Percentiles rank a stretch among this genome's conserved stretches.
These are phyloP conservation scores for Hemaris fuciformis DNA, from an alignment of 2,888 invertebrate genomes.

Conservation along the genomic window DNA sequence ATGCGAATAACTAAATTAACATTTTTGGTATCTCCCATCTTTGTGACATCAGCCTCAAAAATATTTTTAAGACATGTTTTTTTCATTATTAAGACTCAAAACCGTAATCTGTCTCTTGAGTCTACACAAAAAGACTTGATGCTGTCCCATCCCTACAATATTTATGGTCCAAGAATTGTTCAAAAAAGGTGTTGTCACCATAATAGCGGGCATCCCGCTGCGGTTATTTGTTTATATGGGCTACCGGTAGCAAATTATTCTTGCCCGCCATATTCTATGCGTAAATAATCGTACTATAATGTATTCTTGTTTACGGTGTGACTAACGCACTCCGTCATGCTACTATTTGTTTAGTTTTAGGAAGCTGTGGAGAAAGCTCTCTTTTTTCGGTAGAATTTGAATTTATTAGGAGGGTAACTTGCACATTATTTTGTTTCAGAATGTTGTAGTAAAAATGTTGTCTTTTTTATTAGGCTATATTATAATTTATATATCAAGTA, in stretches of 20 bases:
- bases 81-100: background rate
- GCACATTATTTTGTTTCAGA: no score
- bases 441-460: no score
- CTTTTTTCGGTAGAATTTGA: background rate
- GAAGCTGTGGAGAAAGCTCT: background rate
- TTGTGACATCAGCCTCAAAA: no score
- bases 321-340: constrained; percentile 49
- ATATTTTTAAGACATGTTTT: no score
- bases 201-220: constrained; percentile 60
- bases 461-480: background rate
- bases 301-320: constrained; percentile 34
- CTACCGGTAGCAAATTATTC: constrained; percentile 77
- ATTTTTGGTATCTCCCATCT: no score
- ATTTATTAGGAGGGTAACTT: background rate
- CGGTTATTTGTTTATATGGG: constrained; percentile 54
- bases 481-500: no score
- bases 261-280: constrained; percentile 66
- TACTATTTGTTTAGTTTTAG: constrained; percentile 18
- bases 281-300: constrained; percentile 65
- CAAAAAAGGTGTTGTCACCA: constrained; percentile 58
- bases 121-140: background rate
- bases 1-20: no score
- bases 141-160: constrained; percentile 1
- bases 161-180: constrained; percentile 54
- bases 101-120: background rate